phyloP scores from a whole-genome alignment of 2,888 invertebrate genomes.

The Vanessa cardui region DNA sequence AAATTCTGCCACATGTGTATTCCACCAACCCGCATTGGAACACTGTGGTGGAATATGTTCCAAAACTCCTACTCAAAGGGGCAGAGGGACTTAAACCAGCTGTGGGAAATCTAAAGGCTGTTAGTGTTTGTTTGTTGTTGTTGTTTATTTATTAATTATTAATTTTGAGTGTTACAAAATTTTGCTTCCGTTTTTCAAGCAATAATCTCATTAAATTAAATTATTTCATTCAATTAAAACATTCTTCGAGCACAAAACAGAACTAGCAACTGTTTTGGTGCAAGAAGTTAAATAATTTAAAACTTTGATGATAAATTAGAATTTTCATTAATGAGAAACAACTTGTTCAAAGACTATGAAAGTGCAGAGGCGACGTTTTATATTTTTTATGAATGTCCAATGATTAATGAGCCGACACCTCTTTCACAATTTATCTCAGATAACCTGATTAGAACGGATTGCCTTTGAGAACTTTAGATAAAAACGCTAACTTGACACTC shows the following conservation, averaged over 20 bases:
- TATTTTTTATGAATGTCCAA: slow-evolving; percentile 44
- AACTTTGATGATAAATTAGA: slow-evolving; percentile 26
- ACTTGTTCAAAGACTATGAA: slow-evolving; percentile 39
- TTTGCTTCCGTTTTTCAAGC: not conserved
- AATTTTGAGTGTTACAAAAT: no score
- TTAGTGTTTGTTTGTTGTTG: no score
- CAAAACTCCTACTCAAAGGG: no score
- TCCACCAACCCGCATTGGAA: no score
- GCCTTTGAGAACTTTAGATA: slow-evolving; percentile 43
- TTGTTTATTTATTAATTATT: no score
- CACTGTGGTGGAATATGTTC: no score
- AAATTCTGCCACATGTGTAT: no score
- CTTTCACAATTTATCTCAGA: slow-evolving; percentile 47
- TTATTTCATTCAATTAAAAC: slow-evolving; percentile 2
- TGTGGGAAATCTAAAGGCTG: no score
- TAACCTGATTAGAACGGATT: slow-evolving; percentile 49
- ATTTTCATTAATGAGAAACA: slow-evolving; percentile 40
- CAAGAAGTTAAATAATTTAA: slow-evolving; percentile 17
- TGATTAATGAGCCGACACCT: slow-evolving; percentile 47
- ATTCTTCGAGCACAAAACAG: not conserved
- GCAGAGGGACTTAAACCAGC: no score
- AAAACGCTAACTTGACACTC: slow-evolving; percentile 44
- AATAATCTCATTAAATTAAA: not conserved
- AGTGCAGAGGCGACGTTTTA: slow-evolving; percentile 37
- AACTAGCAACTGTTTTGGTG: slow-evolving; percentile 4